Evolutionary conservation across 1,140 invertebrate genomes (phyloP).

Genomic region (Heliconius himera): DNA sequence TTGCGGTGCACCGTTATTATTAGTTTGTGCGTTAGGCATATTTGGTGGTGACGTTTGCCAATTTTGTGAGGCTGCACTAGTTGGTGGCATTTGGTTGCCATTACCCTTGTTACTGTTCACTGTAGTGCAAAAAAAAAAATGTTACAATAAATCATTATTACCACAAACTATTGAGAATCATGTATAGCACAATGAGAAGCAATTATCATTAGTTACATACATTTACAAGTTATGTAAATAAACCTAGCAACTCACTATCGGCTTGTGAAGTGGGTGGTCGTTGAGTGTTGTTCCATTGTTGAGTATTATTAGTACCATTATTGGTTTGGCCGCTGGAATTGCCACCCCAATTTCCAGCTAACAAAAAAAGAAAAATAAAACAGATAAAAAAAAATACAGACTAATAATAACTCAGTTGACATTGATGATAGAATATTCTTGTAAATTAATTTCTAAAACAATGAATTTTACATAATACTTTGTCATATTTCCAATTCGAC

Average conservation of each 20-base stretch:
- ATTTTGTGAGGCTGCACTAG: slow-evolving; percentile 69
- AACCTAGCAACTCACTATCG: slow-evolving; percentile 72
- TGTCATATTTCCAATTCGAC: not conserved
- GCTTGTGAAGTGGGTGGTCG: slow-evolving; percentile 81
- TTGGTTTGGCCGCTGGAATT: slow-evolving; percentile 80
- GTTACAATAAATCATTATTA: slow-evolving; percentile 11
- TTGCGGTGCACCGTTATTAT: slow-evolving; percentile 74
- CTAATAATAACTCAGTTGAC: not conserved
- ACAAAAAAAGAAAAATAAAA: slow-evolving; percentile 20
- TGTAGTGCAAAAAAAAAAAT: slow-evolving; percentile 41
- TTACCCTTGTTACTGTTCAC: slow-evolving; percentile 77
- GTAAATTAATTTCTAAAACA: slow-evolving; percentile 4
- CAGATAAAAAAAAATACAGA: not conserved
- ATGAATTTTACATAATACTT: not conserved
- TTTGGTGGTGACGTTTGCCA: slow-evolving; percentile 72
- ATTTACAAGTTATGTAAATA: slow-evolving; percentile 25
- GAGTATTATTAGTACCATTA: slow-evolving; percentile 81
- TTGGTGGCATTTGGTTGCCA: slow-evolving; percentile 71
- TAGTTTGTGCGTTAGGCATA: slow-evolving; percentile 73
- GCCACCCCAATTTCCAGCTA: slow-evolving; percentile 82
- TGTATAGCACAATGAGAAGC: slow-evolving; percentile 15
- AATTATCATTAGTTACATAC: slow-evolving; percentile 18
- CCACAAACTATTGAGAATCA: slow-evolving; percentile 11
- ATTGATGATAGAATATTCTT: not conserved
- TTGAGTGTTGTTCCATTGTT: slow-evolving; percentile 84